Base-by-base conservation (phyloP, 2,113 vertebrate species). In the Hemicordylus capensis region DNA sequence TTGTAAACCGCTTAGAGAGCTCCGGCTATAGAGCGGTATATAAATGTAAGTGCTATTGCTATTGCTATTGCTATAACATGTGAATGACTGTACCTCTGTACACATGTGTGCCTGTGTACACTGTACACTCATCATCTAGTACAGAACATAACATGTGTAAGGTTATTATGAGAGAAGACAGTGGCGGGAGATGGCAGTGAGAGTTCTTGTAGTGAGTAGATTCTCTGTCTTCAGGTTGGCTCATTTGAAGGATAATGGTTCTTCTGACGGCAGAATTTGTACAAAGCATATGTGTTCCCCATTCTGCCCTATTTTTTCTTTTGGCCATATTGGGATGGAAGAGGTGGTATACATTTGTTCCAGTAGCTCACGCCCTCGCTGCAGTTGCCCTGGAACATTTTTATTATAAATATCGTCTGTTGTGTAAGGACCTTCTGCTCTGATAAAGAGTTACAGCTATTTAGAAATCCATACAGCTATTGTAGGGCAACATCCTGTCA, bases 391-490 rank as follows among this genome's bases (percentile, higher is more conserved):
- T 79, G 46, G 44, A 86, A 67, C n/a, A 44, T 2, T 64, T n/a
- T 78, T 83, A 20, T 9, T 92, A 9, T 2, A 73, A 0, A 79
- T 0, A 0, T 80, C 17, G 84, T 89, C 48, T 14, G 86, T 89
- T 84, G 83, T 85, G 31, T 90, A 76, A 84, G 34, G 39, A 6
- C 28, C 64, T 4, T 67, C 42, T 78, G 6, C 31, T n/a, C 28
- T 66, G 42, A 87, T 66, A 63, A 20, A 34, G 64, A 66, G 73
- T 88, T 87, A 10, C 28, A 42, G 83, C 66, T 80, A 22, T 22
- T 73, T 51, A 67, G 1, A 74, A 84, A 72, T 72, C 48, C 67
- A 48, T 73, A 20, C 75, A 26, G 6, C 39, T 44, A 20, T n/a
- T 46, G 28, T 64, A 59, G 12, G 4, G 64, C 39, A 51, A 48